These are phyloP conservation scores for Boloria selene DNA, from an alignment of 2,888 invertebrate species.

Conservation along the genomic window DNA sequence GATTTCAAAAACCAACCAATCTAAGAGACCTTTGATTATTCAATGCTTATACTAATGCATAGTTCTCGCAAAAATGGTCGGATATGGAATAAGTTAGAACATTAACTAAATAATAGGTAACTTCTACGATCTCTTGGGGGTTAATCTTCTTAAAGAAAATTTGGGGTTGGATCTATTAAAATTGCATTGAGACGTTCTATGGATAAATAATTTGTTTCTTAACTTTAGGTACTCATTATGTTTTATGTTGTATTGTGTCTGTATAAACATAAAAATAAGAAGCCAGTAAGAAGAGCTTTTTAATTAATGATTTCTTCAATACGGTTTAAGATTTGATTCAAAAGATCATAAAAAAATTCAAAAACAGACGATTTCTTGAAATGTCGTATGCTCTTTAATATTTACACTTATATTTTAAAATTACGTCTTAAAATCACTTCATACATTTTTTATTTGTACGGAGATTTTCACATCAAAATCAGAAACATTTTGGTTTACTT, in stretches of 20 bases:
- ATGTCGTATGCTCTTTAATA: too few relatives aligned
- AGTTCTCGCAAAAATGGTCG: slow-evolving; percentile 33
- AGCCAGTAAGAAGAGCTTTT: too few relatives aligned
- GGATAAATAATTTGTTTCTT: slow-evolving; percentile 7
- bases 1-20: slow-evolving; percentile 44
- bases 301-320: too few relatives aligned
- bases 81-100: slow-evolving; percentile 41
- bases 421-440: too few relatives aligned
- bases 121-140: slow-evolving; percentile 43
- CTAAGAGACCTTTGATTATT: slow-evolving; percentile 22
- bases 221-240: background rate
- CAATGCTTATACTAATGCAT: slow-evolving; percentile 10
- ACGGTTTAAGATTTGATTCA: too few relatives aligned
- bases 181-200: slow-evolving; percentile 31
- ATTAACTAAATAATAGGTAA: slow-evolving; percentile 44
- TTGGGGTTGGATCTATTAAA: slow-evolving; percentile 36
- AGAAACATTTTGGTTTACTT: too few relatives aligned
- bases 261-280: too few relatives aligned
- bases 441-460: too few relatives aligned
- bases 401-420: too few relatives aligned
- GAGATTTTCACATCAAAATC: too few relatives aligned
- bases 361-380: too few relatives aligned
- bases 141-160: slow-evolving; percentile 40
- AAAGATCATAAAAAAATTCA: too few relatives aligned
- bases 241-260: background rate